A percentile compares a stretch with the other conserved stretches of the same genome.
These are phyloP conservation scores for Gambusia affinis DNA, from an alignment of 2,113 vertebrate species.

Conservation along the genomic window DNA sequence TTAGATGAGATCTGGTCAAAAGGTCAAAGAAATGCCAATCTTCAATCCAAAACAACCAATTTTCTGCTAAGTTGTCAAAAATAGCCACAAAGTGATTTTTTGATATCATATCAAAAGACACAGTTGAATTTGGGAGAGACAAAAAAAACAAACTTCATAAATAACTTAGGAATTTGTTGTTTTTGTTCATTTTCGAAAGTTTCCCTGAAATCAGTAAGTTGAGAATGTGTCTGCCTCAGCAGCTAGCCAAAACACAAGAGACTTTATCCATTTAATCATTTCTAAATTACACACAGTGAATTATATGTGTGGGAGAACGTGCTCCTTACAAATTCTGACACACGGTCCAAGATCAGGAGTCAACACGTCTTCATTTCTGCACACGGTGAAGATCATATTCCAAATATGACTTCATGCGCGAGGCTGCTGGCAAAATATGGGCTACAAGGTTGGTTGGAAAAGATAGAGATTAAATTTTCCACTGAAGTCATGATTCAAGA, in stretches of 20 bases:
- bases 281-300: background rate
- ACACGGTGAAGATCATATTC: background rate
- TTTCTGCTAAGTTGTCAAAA: background rate
- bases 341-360: constrained; percentile 15
- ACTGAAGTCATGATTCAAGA: fast-evolving
- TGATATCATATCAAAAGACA: too few species aligned
- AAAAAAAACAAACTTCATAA: too few species aligned
- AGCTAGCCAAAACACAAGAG: too few species aligned
- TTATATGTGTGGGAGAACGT: background rate
- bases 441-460: constrained; percentile 26
- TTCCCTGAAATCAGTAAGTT: too few species aligned
- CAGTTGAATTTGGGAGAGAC: background rate
- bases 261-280: background rate
- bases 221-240: too few species aligned
- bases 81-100: background rate
- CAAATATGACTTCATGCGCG: background rate
- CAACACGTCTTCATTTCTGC: background rate
- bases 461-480: constrained; percentile 43
- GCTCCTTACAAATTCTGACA: constrained; percentile 1
- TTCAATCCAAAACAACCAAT: background rate
- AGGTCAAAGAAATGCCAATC: background rate
- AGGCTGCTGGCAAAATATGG: constrained; percentile 31
- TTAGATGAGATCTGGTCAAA: background rate
- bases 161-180: too few species aligned
- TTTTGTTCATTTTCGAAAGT: background rate